Conservation (phyloP, 2,888 invertebrate genomes). For the Scaptodrosophila latifasciaeformis region DNA sequence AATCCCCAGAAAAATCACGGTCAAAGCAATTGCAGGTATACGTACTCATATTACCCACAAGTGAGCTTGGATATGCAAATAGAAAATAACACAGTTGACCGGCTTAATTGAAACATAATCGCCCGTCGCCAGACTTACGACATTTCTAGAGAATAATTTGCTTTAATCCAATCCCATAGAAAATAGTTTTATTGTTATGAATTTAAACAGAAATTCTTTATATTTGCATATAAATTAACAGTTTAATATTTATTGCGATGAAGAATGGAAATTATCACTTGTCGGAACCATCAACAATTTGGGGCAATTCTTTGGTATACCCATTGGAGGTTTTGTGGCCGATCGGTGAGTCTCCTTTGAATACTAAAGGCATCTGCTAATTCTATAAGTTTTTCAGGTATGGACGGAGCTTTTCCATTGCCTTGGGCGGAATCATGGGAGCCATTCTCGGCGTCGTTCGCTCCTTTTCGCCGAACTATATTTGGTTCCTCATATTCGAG, state of each 20-base stretch:
- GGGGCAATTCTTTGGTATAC: slow-evolving; percentile 84
- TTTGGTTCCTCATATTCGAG: slow-evolving; percentile 82
- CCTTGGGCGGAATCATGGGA: slow-evolving; percentile 77
- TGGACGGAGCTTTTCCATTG: slow-evolving; percentile 80
- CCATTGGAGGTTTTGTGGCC: slow-evolving; percentile 79
- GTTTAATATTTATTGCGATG: slow-evolving; percentile 70
- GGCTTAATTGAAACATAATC: background rate
- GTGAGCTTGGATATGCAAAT: too few species aligned
- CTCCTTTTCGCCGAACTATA: slow-evolving; percentile 82
- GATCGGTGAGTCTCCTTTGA: slow-evolving; percentile 77
- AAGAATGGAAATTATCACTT: slow-evolving; percentile 83
- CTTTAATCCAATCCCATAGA: too few species aligned
- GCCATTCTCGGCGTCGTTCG: slow-evolving; percentile 81
- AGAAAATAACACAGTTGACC: background rate
- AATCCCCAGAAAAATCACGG: too few species aligned
- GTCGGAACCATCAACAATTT: slow-evolving; percentile 85
- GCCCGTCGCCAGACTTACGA: too few species aligned
- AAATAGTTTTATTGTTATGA: background rate
- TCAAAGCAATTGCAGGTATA: too few species aligned
- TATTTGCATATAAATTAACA: too few species aligned
- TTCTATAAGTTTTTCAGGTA: slow-evolving; percentile 60
- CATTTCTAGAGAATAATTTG: too few species aligned
- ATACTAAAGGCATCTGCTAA: background rate
- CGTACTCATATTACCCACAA: too few species aligned
- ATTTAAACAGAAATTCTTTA: background rate